Base-by-base conservation (phyloP, 30 jellyfish, hydroid and myxozoan genomes). In the Pseudorhiza aurosa region DNA sequence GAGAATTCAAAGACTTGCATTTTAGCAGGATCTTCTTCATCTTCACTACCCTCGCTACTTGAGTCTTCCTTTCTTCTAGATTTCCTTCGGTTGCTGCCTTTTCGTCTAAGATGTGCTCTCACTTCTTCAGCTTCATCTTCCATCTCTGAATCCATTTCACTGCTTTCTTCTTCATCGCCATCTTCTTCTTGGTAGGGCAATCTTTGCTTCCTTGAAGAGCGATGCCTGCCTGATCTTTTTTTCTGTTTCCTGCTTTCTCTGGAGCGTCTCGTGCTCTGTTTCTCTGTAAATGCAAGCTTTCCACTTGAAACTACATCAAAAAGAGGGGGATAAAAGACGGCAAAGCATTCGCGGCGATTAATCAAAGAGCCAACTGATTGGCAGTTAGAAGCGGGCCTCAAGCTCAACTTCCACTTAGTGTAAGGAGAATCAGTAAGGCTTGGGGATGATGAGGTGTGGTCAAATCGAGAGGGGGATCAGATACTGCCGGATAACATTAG, bases 1-100 rank as follows among this genome's bases (percentile, higher is more conserved):
- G n/a, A n/a, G n/a, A n/a, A n/a, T n/a, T n/a, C n/a, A n/a, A n/a
- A 37, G 39, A 10, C 63, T 2, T 53, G 24, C 43, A 26, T 47
- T 5, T 28, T 36, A 4, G 79, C 58, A 1, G 79, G 60, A 14
- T 84, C 95, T 59, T 63, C 95, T 60, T 71, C 95, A 15, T 39
- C 94, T 10, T 55, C 94, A 31, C 87, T 82, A 8, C 58, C 82
- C 28, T 82, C 87, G 11, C 31, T 44, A 25, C 77, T 56, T 0
- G 87, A 15, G 7, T 25, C 68, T 22, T 60, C 64, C 22, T 69
- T 33, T 59, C 49, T 80, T 27, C 56, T 68, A 21, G 80, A 32
- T 24, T 62, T 65, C 28, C 85, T 45, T 30, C 55, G 42, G 26
- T 11, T 25, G 9, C 68, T 64, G 7, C 50, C 40, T 17, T 31